Percentiles rank a stretch among this genome's conserved stretches.
Conservation (phyloP, 2,797 vertebrate genomes). For the Phoxinus dragarum region DNA sequence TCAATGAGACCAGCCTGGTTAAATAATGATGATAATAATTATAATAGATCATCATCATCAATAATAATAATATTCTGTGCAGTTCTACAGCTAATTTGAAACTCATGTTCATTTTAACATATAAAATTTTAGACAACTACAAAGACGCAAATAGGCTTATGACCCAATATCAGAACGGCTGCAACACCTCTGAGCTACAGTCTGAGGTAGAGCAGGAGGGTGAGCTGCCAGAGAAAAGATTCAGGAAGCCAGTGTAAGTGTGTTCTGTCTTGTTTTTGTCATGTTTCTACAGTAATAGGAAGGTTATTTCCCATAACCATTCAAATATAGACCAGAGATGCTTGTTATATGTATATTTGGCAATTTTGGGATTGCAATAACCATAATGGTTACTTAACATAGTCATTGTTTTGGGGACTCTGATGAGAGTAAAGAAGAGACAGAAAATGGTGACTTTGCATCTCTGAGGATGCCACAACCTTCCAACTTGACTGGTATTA, state of each 20-base stretch:
- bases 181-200: background rate
- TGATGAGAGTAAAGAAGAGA: conserved; percentile 1
- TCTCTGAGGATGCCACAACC: background rate
- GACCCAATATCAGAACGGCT: background rate
- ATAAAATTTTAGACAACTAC: background rate
- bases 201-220: background rate
- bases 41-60: too few relatives aligned
- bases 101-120: background rate
- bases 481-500: background rate
- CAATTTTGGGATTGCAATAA: conserved; percentile 10
- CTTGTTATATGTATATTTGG: conserved; percentile 4
- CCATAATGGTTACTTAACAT: conserved; percentile 18
- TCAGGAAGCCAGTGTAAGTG: background rate
- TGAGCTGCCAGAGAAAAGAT: background rate
- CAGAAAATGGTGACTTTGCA: background rate
- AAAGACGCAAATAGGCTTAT: background rate
- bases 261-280: background rate
- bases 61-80: too few relatives aligned
- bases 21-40: too few relatives aligned
- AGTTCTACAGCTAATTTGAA: background rate
- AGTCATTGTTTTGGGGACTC: conserved; percentile 6
- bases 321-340: conserved; percentile 12
- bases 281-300: background rate
- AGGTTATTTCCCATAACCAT: background rate
- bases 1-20: too few relatives aligned